These are phyloP conservation scores for Progne subis DNA, from an alignment of 2,113 vertebrate genomes.

Conservation along the genomic window DNA sequence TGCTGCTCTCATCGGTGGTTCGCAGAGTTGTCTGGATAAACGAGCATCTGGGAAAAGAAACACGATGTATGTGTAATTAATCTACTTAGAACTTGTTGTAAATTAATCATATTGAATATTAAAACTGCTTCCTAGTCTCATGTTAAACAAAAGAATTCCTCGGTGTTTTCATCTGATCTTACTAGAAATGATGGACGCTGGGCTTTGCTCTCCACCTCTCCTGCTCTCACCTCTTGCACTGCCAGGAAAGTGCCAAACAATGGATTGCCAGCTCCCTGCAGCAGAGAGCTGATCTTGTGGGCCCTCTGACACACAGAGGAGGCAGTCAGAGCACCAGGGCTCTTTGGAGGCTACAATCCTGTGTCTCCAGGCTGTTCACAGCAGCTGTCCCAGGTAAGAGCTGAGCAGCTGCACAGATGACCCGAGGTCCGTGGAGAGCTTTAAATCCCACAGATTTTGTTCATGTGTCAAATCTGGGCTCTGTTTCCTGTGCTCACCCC, in stretches of 20 bases:
- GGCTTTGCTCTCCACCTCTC: not conserved
- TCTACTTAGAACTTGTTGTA: not conserved
- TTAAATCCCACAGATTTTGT: no score
- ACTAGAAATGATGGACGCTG: not conserved
- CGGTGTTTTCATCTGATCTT: not conserved
- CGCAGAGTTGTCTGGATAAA: constrained; percentile 4
- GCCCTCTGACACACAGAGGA: not conserved
- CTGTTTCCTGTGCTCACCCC: no score
- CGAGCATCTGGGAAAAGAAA: not conserved
- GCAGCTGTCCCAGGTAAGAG: no score
- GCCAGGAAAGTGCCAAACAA: not conserved
- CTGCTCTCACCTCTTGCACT: no score
- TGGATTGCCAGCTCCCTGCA: not conserved
- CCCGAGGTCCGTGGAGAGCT: no score
- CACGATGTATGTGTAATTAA: not conserved
- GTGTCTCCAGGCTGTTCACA: no score
- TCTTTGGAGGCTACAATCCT: no score
- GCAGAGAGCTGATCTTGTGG: not conserved
- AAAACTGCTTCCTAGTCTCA: not conserved
- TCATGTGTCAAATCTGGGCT: no score
- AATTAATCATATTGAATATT: not conserved
- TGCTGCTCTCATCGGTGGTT: not conserved
- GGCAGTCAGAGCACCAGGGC: no score
- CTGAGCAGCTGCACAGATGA: no score
- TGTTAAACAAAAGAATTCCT: not conserved